Percentiles rank a stretch among this genome's conserved stretches.
Evolutionary conservation across 2,888 invertebrate genomes (phyloP).

Genomic region (Parnassius mnemosyne): DNA sequence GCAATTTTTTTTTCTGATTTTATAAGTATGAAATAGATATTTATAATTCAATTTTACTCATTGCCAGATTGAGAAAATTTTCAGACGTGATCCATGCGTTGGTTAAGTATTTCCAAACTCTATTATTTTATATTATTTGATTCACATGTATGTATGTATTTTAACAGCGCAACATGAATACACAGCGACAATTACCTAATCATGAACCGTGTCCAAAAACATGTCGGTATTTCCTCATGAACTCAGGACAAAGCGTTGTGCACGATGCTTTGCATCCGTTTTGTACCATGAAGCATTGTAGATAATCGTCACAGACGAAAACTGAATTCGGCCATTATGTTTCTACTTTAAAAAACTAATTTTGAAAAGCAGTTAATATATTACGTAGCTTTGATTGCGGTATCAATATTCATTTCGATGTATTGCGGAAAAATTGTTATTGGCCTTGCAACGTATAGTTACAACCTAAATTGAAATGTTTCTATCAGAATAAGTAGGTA

Average conservation of each 20-base stretch:
- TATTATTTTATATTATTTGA: too few relatives aligned
- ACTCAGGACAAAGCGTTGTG: constrained; percentile 10
- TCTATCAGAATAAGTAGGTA: too few relatives aligned
- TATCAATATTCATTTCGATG: background rate
- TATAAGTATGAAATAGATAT: too few relatives aligned
- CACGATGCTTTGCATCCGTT: constrained; percentile 17
- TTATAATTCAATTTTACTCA: too few relatives aligned
- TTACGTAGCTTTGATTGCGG: background rate
- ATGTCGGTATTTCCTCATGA: constrained; percentile 3
- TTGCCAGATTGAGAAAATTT: too few relatives aligned
- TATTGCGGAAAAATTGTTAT: background rate
- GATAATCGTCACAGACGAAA: background rate
- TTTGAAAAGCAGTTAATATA: background rate
- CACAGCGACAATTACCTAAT: background rate
- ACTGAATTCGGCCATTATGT: background rate
- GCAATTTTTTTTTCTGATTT: too few relatives aligned
- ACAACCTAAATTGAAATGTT: background rate
- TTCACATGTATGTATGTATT: too few relatives aligned
- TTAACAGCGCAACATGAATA: too few relatives aligned
- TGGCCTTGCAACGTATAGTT: background rate
- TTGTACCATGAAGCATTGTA: background rate
- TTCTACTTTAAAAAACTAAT: background rate
- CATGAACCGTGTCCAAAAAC: constrained; percentile 17
- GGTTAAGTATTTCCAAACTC: too few relatives aligned
- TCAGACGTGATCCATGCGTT: too few relatives aligned